Conservation (phyloP, 2,113 vertebrate genomes). For the Symphodus melops region DNA sequence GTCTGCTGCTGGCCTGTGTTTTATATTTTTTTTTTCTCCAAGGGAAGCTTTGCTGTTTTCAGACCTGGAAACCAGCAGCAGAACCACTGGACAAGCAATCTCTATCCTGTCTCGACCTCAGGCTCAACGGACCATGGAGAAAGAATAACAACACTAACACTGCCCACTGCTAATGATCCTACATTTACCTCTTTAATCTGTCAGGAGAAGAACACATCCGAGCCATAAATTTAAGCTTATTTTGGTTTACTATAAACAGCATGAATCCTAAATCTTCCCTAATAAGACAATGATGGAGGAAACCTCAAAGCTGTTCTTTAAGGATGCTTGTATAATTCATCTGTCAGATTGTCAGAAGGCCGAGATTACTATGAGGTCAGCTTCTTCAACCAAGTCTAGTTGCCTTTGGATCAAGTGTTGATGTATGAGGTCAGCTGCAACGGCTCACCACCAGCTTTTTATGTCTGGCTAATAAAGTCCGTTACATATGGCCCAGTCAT, state of each 20-base stretch:
- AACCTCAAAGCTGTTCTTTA: constrained; percentile 65
- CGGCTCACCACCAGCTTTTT: constrained; percentile 54
- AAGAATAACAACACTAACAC: constrained; percentile 75
- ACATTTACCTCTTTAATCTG: constrained; percentile 56
- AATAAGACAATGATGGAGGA: constrained; percentile 66
- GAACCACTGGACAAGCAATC: constrained; percentile 36
- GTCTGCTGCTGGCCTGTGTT: constrained; percentile 56
- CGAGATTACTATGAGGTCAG: constrained; percentile 24
- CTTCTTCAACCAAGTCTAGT: neutral
- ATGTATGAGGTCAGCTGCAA: constrained; percentile 9
- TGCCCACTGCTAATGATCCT: constrained; percentile 67
- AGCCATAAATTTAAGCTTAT: constrained; percentile 63
- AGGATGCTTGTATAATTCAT: constrained; percentile 47
- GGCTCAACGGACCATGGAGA: constrained; percentile 45
- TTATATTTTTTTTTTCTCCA: constrained; percentile 58
- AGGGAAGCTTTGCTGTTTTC: constrained; percentile 61
- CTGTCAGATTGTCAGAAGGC: constrained; percentile 44
- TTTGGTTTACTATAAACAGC: constrained; percentile 53
- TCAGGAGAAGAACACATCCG: constrained; percentile 65
- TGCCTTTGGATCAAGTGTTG: too few species aligned
- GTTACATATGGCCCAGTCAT: constrained; percentile 51
- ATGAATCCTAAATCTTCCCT: constrained; percentile 70
- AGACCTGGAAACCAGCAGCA: constrained; percentile 68
- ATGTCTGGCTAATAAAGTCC: constrained; percentile 50
- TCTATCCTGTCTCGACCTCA: constrained; percentile 56